phyloP scores from a whole-genome alignment of 2,888 invertebrate genomes.

The Scaptomyza flava region DNA sequence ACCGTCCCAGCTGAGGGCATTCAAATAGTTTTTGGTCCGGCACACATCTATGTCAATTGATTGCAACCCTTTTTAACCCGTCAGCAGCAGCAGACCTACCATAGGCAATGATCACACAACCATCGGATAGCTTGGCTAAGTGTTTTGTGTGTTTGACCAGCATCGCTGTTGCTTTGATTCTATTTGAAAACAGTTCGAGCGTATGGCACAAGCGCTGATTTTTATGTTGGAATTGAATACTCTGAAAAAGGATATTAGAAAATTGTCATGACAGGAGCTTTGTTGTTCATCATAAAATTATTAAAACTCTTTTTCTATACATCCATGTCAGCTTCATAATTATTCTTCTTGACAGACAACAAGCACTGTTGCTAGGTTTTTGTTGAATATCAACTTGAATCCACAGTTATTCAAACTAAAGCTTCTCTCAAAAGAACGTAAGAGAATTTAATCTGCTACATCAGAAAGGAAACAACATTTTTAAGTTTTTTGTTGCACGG shows the following conservation, averaged over 20 bases:
- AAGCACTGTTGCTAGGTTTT: too few species aligned
- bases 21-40: slow-evolving; percentile 79
- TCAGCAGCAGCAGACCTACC: not conserved
- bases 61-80: slow-evolving; percentile 70
- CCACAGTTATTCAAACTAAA: not conserved
- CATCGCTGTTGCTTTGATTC: slow-evolving; percentile 40
- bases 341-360: too few species aligned
- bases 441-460: slow-evolving; percentile 5
- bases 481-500: slow-evolving; percentile 37
- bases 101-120: slow-evolving; percentile 10
- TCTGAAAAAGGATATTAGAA: not conserved
- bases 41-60: slow-evolving; percentile 81
- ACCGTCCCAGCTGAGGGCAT: slow-evolving; percentile 55
- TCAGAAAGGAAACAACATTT: too few species aligned
- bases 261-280: not conserved
- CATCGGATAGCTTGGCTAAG: slow-evolving; percentile 51
- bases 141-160: slow-evolving; percentile 71
- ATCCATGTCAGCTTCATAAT: too few species aligned
- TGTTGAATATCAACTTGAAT: too few species aligned
- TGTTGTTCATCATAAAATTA: too few species aligned
- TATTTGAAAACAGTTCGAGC: slow-evolving; percentile 52
- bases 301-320: too few species aligned
- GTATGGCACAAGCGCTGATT: slow-evolving; percentile 46
- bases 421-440: not conserved
- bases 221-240: not conserved